Evolutionary conservation across 2,113 vertebrate genomes (phyloP), one percentile per base, ranked within the genome.

Genomic region (Condylura cristata): DNA sequence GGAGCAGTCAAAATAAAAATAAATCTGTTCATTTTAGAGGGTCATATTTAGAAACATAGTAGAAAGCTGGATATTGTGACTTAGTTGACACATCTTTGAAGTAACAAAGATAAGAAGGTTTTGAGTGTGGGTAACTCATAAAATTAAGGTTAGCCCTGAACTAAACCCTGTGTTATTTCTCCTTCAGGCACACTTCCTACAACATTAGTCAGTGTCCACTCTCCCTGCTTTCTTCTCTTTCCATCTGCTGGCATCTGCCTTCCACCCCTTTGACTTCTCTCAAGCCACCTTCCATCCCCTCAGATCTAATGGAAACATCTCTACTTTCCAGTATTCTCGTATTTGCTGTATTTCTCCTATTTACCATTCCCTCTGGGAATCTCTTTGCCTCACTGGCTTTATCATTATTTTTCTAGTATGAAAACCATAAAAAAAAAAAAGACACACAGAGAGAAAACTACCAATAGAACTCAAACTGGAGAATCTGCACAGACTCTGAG

Each of bases 11-110:
- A 30, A 28, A 12, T 5, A 11, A 2, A 75, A 51, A 74, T 6
- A 78, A 13, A 8, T 37, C 11, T 28, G 30, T 20, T 74, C 11
- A 75, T n/a, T 26, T 82, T 74, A 63, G 48, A 85, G 20, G 3
- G 6, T 32, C 0, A 20, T 17, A 60, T 65, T 65, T 65, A 30
- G 48, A 72, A 39, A 74, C 34, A 16, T 16, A 14, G 74, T 71
- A 78, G 6, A 17, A 53, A 46, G 26, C 5, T 82, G 20, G 51
- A 48, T 11, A 86, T 46, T 51, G 24, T 5, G 48, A 22, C 0
- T 4, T 11, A 34, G 12, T 1, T 0, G 3, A 8, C 5, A 9
- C n/a, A n/a, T n/a, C n/a, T n/a, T n/a, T n/a, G 26, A 70, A 13
- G 0, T n/a, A 0, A 34, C 18, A 46, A 32, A 28, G 58, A 22